A percentile compares a stretch with the other conserved stretches of the same genome.
phyloP scores from a whole-genome alignment of 2,797 vertebrate genomes.

The Parotocinclus haroldoi region DNA sequence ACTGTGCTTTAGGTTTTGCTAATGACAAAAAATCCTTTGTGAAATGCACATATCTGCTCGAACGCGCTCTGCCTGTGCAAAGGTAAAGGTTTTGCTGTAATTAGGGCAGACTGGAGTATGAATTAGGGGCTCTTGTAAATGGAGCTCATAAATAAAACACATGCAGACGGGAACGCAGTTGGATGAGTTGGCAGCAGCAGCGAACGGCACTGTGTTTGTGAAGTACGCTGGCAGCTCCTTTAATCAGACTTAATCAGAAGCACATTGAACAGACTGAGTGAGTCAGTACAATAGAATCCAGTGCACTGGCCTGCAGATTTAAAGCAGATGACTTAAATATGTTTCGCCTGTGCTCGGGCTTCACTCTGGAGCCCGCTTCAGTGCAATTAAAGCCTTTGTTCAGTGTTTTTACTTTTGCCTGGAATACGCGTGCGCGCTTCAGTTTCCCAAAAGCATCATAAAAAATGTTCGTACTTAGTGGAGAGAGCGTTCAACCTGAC shows the following conservation, averaged over 20 bases:
- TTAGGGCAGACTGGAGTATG: conserved; percentile 39
- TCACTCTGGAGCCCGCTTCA: conserved; percentile 22
- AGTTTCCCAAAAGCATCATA: too few species aligned
- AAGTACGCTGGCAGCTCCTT: conserved; percentile 51
- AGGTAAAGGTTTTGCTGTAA: conserved; percentile 33
- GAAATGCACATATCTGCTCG: background rate
- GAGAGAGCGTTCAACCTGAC: too few species aligned
- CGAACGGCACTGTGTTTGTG: conserved; percentile 39
- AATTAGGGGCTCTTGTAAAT: conserved; percentile 49
- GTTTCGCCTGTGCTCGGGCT: conserved; percentile 29
- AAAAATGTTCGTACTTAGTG: too few species aligned
- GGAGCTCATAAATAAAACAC: conserved; percentile 52
- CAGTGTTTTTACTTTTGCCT: too few species aligned
- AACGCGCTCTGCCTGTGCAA: conserved; percentile 7
- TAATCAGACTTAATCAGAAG: conserved; percentile 54
- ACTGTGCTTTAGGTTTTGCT: too few species aligned
- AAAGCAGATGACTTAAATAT: conserved; percentile 53
- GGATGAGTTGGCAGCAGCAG: conserved; percentile 36
- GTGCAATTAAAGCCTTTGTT: conserved; percentile 26
- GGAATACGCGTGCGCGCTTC: too few species aligned
- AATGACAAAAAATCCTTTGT: background rate
- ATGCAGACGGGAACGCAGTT: conserved; percentile 45
- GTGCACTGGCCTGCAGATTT: conserved; percentile 47
- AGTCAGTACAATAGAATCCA: conserved; percentile 54
- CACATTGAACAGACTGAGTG: conserved; percentile 31